Evolutionary conservation across 2,888 invertebrate genomes (phyloP), one percentile per base, ranked within the genome.

Genomic region (Leucophora obtusa): DNA sequence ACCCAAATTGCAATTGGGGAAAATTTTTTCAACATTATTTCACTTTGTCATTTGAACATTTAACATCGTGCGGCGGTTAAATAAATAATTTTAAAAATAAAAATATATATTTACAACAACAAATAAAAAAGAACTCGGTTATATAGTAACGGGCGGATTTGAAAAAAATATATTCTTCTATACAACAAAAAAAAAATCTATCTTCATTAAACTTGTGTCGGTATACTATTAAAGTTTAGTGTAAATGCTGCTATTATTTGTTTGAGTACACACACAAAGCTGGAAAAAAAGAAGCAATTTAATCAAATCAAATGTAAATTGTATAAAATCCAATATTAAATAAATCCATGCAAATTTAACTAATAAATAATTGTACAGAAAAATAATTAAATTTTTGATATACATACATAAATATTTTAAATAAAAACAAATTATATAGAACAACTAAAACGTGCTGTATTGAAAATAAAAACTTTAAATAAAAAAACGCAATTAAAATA

Each of bases 1-100:
- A 60, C 56, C 59, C 54, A 70, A 70, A 66, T 35, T 60, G 51
- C 65, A 74, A 66, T 56, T 73, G 76, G 60, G 70, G 59, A 81
- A 81, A 69, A 65, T 35, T 70, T 56, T 54, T 73, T 59, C 35
- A 50, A 77, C 68, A 66, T 77, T 77, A 74, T 81, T 81, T 77
- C 81, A 77, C 73, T 77, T 81, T 81, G 81, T 71, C 73, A 74
- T 77, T 70, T 73, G 77, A 81, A 58, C 77, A 81, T 81, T 58
- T 56, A 68, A 81, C 81, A 81, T 81, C 73, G 70, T 60, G 62
- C 60, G 77, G 73, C 73, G 77, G 65, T 47, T n/a, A 38, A 38
- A 38, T 14, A 38, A 14, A 38, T 28, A 3, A 38, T 38, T 74
- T 60, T 65, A 53, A 50, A 54, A 62, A 60, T 50, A 43, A 53